A percentile compares a stretch with the other conserved stretches of the same genome.
Evolutionary conservation across 2,888 invertebrate genomes (phyloP).

Genomic region (Scelioninae gen. 2): DNA sequence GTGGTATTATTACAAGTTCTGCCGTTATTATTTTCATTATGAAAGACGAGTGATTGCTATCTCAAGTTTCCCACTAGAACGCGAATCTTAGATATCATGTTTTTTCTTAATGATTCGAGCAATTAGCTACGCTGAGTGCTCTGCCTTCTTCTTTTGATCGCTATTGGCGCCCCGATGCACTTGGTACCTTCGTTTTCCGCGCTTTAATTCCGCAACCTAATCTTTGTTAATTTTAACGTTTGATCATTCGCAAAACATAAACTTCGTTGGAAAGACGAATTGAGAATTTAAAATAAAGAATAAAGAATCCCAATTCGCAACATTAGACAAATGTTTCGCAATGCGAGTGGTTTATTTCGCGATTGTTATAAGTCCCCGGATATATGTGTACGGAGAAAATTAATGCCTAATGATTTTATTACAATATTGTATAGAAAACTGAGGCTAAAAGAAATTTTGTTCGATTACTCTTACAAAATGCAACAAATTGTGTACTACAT

Average conservation of each 20-base stretch:
- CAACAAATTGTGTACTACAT: too few relatives aligned
- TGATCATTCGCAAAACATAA: conserved; percentile 48
- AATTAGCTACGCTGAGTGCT: conserved; percentile 75
- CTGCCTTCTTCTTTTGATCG: conserved; percentile 72
- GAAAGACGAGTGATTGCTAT: conserved; percentile 70
- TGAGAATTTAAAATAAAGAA: not conserved
- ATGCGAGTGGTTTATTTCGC: too few relatives aligned
- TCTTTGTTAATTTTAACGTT: conserved; percentile 45
- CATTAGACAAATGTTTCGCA: too few relatives aligned
- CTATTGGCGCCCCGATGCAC: conserved; percentile 56
- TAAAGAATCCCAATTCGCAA: too few relatives aligned
- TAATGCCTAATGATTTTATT: too few relatives aligned
- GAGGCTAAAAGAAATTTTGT: too few relatives aligned
- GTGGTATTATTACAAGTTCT: conserved; percentile 65
- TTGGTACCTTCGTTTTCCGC: conserved; percentile 57
- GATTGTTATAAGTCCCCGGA: too few relatives aligned
- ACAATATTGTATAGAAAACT: too few relatives aligned
- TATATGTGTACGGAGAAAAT: too few relatives aligned
- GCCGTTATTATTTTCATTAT: conserved; percentile 75
- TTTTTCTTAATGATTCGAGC: conserved; percentile 76
- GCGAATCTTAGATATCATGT: conserved; percentile 73
- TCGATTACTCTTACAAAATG: too few relatives aligned
- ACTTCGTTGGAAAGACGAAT: too few relatives aligned
- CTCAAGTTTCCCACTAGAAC: conserved; percentile 70
- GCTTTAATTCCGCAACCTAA: conserved; percentile 48